A percentile compares a stretch with the other conserved stretches of the same genome.
phyloP scores from a whole-genome alignment of 2,113 vertebrate genomes.

The Cyanoramphus novaezelandiae region DNA sequence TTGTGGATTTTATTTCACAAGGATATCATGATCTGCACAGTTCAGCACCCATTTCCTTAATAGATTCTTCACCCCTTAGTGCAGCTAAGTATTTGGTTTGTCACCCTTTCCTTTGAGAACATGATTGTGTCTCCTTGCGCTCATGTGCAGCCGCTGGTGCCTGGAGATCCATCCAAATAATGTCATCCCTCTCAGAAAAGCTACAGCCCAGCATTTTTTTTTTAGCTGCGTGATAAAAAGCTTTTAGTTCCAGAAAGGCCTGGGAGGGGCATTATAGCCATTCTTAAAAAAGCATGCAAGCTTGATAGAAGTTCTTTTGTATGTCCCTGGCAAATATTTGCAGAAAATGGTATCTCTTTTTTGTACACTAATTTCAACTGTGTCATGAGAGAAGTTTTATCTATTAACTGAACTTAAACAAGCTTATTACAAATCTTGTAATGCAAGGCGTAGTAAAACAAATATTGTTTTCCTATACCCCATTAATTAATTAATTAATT shows the following conservation, averaged over 20 bases:
- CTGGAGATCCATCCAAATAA: background rate
- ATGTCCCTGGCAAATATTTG: background rate
- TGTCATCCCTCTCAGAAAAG: background rate
- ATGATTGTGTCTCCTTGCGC: background rate
- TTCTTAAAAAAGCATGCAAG: background rate
- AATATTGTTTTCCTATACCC: background rate
- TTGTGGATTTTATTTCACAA: background rate
- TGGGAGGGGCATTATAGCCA: background rate
- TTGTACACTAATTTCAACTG: background rate
- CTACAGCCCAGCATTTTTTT: background rate
- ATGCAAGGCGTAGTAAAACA: background rate
- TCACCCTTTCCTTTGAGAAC: background rate
- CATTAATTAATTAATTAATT: background rate
- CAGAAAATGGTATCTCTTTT: background rate
- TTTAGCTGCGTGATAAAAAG: background rate
- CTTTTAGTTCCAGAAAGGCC: background rate
- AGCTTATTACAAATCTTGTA: background rate
- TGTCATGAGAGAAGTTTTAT: background rate
- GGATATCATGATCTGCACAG: background rate
- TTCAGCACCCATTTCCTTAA: background rate
- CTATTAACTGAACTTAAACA: background rate
- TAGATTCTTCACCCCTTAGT: background rate
- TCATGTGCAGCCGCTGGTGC: background rate
- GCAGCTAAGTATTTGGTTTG: accelerated
- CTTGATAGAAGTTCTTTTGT: background rate